Conservation (phyloP, 1,140 invertebrate species). For the Apis laboriosa region DNA sequence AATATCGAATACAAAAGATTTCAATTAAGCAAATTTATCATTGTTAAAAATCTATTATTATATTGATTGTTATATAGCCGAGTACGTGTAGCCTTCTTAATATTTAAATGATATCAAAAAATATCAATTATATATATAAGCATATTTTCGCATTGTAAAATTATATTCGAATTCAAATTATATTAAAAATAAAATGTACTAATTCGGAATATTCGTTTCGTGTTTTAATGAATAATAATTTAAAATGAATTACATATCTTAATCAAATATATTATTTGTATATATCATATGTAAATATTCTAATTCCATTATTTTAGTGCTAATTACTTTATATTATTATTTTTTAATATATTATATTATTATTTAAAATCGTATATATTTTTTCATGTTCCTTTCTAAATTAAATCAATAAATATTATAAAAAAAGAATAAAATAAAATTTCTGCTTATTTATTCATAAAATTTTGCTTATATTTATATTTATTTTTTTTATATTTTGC, state of each 20-base stretch:
- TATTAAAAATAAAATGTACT: slow-evolving; percentile 38
- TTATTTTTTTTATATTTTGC: no score
- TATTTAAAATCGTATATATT: background rate
- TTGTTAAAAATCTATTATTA: background rate
- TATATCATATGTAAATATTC: background rate
- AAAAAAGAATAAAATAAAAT: background rate
- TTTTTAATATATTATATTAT: no score
- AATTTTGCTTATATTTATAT: background rate
- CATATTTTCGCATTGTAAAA: slow-evolving; percentile 49
- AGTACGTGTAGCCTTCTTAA: slow-evolving; percentile 33
- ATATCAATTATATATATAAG: slow-evolving; percentile 23
- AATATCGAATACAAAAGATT: background rate
- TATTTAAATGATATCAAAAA: slow-evolving; percentile 21
- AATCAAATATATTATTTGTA: background rate
- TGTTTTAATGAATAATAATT: no score
- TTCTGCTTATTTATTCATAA: background rate
- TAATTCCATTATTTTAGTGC: background rate
- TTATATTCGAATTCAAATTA: slow-evolving; percentile 33
- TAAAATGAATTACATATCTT: background rate
- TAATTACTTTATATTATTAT: no score
- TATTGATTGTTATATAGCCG: slow-evolving; percentile 17
- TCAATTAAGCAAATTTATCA: background rate
- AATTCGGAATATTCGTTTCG: background rate
- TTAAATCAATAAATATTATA: background rate
- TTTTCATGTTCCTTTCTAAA: background rate